phyloP scores from a whole-genome alignment of 2,797 vertebrate species.

The Champsocephalus esox region DNA sequence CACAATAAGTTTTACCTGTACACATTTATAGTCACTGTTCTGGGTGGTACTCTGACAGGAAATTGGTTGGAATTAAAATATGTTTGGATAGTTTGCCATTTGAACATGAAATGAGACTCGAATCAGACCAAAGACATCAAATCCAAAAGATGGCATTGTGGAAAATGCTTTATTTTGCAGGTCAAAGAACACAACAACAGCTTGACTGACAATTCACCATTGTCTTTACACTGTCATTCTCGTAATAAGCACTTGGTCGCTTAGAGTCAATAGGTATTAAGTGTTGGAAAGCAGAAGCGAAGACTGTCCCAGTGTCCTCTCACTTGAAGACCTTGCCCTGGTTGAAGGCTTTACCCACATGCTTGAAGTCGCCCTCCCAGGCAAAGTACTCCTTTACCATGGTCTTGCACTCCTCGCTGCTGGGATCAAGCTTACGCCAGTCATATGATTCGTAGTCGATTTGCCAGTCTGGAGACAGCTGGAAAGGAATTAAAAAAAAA shows the following conservation, averaged over 20 bases:
- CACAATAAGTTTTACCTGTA: background rate
- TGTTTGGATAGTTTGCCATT: background rate
- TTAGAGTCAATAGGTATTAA: constrained; percentile 72
- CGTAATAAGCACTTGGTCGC: constrained; percentile 71
- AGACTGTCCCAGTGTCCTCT: constrained; percentile 66
- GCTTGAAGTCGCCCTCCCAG: constrained; percentile 94
- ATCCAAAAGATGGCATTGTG: constrained; percentile 67
- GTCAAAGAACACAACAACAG: constrained; percentile 75
- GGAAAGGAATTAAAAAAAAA: background rate
- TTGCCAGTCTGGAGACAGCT: constrained; percentile 93
- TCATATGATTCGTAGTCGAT: constrained; percentile 94
- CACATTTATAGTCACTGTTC: background rate
- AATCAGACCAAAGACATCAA: constrained; percentile 49
- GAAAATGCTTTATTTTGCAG: constrained; percentile 84
- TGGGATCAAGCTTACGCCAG: constrained; percentile 91
- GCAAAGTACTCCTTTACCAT: constrained; percentile 94
- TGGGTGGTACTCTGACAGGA: background rate
- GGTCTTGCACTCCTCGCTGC: constrained; percentile 90
- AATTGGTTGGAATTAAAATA: background rate
- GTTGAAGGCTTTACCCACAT: constrained; percentile 90
- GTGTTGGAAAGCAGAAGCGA: constrained; percentile 57
- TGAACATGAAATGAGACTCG: background rate
- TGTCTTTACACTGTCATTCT: constrained; percentile 64
- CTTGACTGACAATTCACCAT: constrained; percentile 65
- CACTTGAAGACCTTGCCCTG: constrained; percentile 96